phyloP scores from a whole-genome alignment of 2,113 vertebrate species.

The Leiothrix lutea region DNA sequence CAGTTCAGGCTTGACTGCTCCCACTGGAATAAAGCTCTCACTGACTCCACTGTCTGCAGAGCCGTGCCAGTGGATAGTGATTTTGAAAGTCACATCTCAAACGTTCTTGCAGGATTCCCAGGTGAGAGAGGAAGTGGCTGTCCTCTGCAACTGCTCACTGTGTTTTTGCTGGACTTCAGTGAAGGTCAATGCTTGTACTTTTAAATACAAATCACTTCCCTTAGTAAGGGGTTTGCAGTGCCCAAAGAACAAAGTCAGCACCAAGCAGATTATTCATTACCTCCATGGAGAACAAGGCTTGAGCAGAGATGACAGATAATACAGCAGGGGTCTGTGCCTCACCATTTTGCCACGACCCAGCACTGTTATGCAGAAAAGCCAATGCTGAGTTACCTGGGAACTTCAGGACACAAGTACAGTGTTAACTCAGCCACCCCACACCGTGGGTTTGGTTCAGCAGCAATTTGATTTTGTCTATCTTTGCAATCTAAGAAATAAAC shows the following conservation, averaged over 20 bases:
- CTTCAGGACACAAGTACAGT: not conserved
- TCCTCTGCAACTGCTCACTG: not conserved
- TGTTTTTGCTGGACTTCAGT: not conserved
- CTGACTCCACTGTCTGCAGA: not conserved
- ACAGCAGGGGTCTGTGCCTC: not conserved
- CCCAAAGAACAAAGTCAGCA: slow-evolving; percentile 29
- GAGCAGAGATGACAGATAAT: not conserved
- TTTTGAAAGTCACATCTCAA: not conserved
- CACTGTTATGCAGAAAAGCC: not conserved
- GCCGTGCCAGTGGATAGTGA: not conserved
- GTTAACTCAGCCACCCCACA: not conserved
- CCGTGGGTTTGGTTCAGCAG: not conserved
- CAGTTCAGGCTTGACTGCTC: not conserved
- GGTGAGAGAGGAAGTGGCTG: not conserved
- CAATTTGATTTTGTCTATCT: not conserved
- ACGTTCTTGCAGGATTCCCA: not conserved
- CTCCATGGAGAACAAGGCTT: not conserved
- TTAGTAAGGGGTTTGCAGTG: not conserved
- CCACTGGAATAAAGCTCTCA: not conserved
- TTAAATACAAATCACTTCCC: not conserved
- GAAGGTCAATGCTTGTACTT: slow-evolving; percentile 9
- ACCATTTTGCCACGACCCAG: not conserved
- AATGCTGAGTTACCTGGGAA: not conserved
- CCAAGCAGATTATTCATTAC: not conserved
- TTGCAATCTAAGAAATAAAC: not conserved